Evolutionary conservation across 2,888 invertebrate genomes (phyloP), one percentile per base, ranked within the genome.

Genomic region (Xestia xanthographa): DNA sequence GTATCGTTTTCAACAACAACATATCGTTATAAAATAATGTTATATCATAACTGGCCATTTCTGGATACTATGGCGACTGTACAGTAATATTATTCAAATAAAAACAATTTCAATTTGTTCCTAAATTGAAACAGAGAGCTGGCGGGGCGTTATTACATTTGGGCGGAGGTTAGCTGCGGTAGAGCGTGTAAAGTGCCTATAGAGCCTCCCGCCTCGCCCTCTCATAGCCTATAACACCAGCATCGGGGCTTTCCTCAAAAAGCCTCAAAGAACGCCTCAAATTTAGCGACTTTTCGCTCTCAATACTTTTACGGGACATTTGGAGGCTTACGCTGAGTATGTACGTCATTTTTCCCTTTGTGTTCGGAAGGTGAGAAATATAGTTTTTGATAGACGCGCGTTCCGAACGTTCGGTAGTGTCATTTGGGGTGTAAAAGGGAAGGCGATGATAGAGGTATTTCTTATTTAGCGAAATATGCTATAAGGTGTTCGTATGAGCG

Each of bases 61-160:
- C 81, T 86, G 86, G 85, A 86, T 88, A 86, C 86, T 82, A 87
- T 84, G 87, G 85, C 84, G 86, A 90, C 88, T 88, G 88, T 87
- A 88, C 87, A 90, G 92, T 92, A 94, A 95, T 95, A 95, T 95
- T 96, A 96, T 97, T 97, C 96, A 96, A 96, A 96, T 96, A 96
- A 96, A 96, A 95, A 96, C 97, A 95, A 96, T 97, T 96, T 96
- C 97, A 96, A 97, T 97, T 97, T 97, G 96, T 95, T 94, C 92
- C 94, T 94, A 97, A 97, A 97, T 97, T 96, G 97, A 97, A 96
- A 96, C 95, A 95, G 96, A 95, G 95, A 95, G 93, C 95, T 93
- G 95, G 93, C 94, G 94, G 93, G 94, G 92, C 93, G 95, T 95
- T 96, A 96, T 96, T 96, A 95, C 95, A 92, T 95, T 94, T 94